phyloP scores from a whole-genome alignment of 2,888 invertebrate species.

The Pseudanteris insignis region DNA sequence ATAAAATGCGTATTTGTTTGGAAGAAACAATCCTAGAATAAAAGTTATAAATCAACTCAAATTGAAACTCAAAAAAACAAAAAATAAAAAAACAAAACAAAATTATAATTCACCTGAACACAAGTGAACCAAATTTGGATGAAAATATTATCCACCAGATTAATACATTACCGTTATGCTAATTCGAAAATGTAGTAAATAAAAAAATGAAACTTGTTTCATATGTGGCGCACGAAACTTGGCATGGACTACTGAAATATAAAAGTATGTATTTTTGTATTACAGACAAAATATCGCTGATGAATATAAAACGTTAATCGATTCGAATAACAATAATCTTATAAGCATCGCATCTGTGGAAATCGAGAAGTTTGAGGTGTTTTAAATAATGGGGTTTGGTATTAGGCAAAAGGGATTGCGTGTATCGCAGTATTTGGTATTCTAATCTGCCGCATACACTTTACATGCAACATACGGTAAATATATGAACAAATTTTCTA shows the following conservation, averaged over 20 bases:
- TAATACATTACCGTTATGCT: no score
- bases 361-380: slow-evolving; percentile 10
- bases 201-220: no score
- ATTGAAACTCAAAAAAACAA: no score
- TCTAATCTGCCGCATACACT: slow-evolving; percentile 26
- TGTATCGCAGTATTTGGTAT: slow-evolving; percentile 30
- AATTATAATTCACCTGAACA: no score
- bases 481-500: slow-evolving; percentile 29
- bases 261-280: neutral
- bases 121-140: no score
- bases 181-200: no score
- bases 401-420: slow-evolving; percentile 18
- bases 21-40: no score
- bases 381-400: slow-evolving; percentile 24
- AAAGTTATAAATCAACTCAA: no score
- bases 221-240: no score
- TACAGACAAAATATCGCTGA: neutral
- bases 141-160: no score
- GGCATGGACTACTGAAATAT: neutral
- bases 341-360: slow-evolving; percentile 13
- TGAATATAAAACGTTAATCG: slow-evolving; percentile 5
- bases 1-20: no score
- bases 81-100: no score
- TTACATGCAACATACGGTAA: slow-evolving; percentile 23
- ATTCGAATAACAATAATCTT: slow-evolving; percentile 12